Evolutionary conservation across 2,888 invertebrate genomes (phyloP), one percentile per base, ranked within the genome.

Genomic region (Chloroclysta siterata): DNA sequence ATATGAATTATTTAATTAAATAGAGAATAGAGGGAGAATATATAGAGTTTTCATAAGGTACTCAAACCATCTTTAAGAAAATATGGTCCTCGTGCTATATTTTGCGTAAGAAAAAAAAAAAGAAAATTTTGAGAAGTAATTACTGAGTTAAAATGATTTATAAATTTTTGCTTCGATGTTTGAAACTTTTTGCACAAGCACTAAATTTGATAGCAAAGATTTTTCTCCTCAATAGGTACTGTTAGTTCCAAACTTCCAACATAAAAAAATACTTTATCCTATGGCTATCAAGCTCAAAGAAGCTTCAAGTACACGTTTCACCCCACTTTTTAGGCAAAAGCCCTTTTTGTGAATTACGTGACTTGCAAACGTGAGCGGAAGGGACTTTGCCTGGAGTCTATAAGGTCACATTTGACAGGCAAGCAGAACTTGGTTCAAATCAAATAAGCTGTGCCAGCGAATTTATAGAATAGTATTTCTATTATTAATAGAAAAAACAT

Each of bases 341-440:
- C 72, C 69, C 72, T 72, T 71, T n/a, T 72, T 66, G 71, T 54
- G 55, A 67, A 33, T 41, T 68, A 74, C 74, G 74, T 74, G 74
- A 70, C 65, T 60, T 62, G 74, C 72, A 73, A 72, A 70, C 66
- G 61, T 66, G 63, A 65, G 54, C 52, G 53, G 60, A 70, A 68
- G 58, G 62, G 52, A 64, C 60, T 70, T 66, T 53, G 58, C 46
- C 39, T 48, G 66, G 66, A 67, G 63, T 58, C 63, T 62, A 59
- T 55, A 67, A 68, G 63, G 66, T 68, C 68, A 72, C 67, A 67
- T 71, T 71, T 70, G 66, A 59, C 63, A 60, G 61, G 65, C 59
- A 56, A 55, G 47, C n/a, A 28, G 62, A 54, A 66, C 66, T 66
- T 65, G 64, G 62, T 53, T 48, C 44, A 28, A 54, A 60, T 64